phyloP scores from a whole-genome alignment of 2,797 vertebrate species.

The Peromyscus aztecus region DNA sequence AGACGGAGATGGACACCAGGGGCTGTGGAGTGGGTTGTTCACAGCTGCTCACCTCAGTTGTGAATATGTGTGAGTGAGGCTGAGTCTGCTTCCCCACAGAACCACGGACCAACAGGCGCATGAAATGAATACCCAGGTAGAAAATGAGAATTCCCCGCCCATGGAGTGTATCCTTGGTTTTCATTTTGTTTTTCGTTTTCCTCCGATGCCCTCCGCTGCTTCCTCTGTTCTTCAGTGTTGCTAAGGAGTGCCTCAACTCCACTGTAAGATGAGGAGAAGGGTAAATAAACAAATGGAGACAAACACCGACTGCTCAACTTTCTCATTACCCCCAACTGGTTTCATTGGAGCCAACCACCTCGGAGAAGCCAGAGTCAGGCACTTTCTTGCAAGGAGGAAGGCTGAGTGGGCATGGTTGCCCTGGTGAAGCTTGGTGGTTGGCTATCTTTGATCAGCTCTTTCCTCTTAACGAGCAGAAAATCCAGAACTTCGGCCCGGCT shows the following conservation, averaged over 20 bases:
- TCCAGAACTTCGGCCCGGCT: neutral
- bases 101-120: neutral
- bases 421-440: neutral
- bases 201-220: neutral
- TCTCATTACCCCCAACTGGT: slow-evolving; percentile 30
- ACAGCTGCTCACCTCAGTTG: neutral
- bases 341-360: neutral
- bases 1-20: too few species aligned
- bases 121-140: neutral
- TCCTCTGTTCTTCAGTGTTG: slow-evolving; percentile 19
- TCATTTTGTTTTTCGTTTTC: slow-evolving; percentile 47
- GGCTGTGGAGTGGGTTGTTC: neutral
- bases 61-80: slow-evolving; percentile 17
- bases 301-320: slow-evolving; percentile 17
- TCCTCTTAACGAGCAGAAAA: neutral
- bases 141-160: neutral
- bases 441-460: neutral
- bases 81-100: neutral
- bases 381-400: neutral
- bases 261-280: neutral
- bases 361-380: neutral
- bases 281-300: slow-evolving; percentile 22
- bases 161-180: neutral
- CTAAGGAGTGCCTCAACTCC: slow-evolving; percentile 17
- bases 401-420: neutral